Base-by-base conservation (phyloP, 2,113 vertebrate species). In the Anolis carolinensis region DNA sequence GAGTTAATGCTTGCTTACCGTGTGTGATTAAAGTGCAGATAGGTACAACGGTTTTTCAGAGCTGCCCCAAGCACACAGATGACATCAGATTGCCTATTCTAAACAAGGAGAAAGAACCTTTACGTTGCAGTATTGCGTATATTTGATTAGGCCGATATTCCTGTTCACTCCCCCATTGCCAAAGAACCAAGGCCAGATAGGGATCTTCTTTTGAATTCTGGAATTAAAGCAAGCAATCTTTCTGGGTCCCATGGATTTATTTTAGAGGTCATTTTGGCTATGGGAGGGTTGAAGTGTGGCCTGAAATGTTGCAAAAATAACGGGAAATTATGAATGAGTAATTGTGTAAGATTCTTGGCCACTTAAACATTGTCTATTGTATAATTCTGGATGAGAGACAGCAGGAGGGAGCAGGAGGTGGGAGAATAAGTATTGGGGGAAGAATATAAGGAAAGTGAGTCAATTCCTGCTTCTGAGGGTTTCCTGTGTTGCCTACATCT, bases 1-100 rank as follows among this genome's bases (percentile, higher is more conserved):
- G 79, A 76, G 78, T 75, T 89, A 90, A 82, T 89, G 55, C 34
- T 89, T 89, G 55, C 34, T 89, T 79, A 68, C 80, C 27, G 79
- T 27, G 79, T 84, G 91, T 88, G 85, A 76, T 90, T 86, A 92
- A 71, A 18, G 62, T 88, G 84, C 2, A 0, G 59, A 86, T 87
- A 84, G 90, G 90, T 89, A 94, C 85, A 83, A 76, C 83, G 89
- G 83, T 87, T 70, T 88, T 74, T 79, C 62, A 89, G 90, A 91
- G 88, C 87, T 93, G 91, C 86, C 65, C 77, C 0, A 25, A 88
- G 14, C 55, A 83, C 89, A 88, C 88, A 87, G 39, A 63, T 92
- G 89, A 89, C 87, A 86, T 83, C 0, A 0, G 27, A 86, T 82
- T 0, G 1, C 81, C 72, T 90, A 87, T 85, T 92, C 84, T 90